phyloP scores from a whole-genome alignment of 2,888 invertebrate species.

The Odontocerum albicorne region DNA sequence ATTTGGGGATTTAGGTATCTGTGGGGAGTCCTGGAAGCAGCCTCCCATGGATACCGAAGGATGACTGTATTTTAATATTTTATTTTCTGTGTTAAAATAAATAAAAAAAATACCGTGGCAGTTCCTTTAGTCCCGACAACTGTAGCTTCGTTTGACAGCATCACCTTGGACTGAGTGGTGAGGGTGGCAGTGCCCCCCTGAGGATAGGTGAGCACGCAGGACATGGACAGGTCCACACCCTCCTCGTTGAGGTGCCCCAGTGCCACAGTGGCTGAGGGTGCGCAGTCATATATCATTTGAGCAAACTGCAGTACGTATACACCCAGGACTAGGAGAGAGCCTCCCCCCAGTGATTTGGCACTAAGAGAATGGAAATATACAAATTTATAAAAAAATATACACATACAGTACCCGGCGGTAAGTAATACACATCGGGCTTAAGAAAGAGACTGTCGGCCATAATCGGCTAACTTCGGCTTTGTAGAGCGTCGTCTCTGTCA shows the following conservation, averaged over 20 bases:
- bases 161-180: slow-evolving; percentile 51
- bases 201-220: slow-evolving; percentile 64
- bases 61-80: no score
- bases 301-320: slow-evolving; percentile 75
- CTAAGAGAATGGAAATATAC: no score
- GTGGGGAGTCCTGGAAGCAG: no score
- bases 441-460: no score
- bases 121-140: slow-evolving; percentile 68
- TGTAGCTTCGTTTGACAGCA: slow-evolving; percentile 62
- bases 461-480: no score
- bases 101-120: slow-evolving; percentile 50
- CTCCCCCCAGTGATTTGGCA: slow-evolving; percentile 75
- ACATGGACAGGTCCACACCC: slow-evolving; percentile 69
- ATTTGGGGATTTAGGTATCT: no score
- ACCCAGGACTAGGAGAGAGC: slow-evolving; percentile 75
- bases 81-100: no score
- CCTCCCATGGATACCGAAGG: no score
- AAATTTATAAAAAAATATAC: no score
- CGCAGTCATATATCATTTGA: slow-evolving; percentile 68
- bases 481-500: no score
- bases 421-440: no score
- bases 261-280: slow-evolving; percentile 69
- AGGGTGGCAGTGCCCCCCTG: slow-evolving; percentile 65
- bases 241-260: slow-evolving; percentile 68
- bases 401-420: no score